Evolutionary conservation across 2,888 invertebrate genomes (phyloP), one percentile per base, ranked within the genome.

Genomic region (Tricholauxania praeusta): DNA sequence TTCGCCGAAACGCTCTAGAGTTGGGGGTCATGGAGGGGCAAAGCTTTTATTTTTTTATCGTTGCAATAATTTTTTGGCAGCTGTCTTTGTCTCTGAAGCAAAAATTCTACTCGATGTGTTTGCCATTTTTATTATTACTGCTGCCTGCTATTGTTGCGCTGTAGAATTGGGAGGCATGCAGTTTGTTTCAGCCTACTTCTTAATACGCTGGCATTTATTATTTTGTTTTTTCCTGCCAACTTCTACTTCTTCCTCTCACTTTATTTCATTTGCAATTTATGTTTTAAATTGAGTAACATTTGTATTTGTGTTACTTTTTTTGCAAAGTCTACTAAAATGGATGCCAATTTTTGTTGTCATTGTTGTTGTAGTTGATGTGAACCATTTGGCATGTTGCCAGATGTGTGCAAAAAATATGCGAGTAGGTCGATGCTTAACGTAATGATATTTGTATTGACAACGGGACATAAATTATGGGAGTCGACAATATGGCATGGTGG

Each of bases 231-330:
- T 70, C 57, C 62, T 72, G 60, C 66, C 72, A 72, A 63, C 72
- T 66, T 66, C 57, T 59, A 12, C 57, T 57, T 49, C 48, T 57
- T 14, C 17, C 51, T 7, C 53, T 47, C 15, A 60, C 52, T 19
- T 28, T 53, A 12, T 63, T 71, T 63, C 71, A 67, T 68, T 72
- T 72, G 60, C 72, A 69, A 69, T 74, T 74, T 74, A 72, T 72
- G 72, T 72, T 72, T 74, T 74, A 74, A 74, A 74, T 74, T 72
- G 74, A 52, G 68, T 48, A 47, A 39, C 74, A 72, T 74, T 72
- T 74, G 63, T 74, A 62, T 22, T 22, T 51, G 22, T 14, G 19
- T 65, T 65, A 1, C 15, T 52, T 32, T 53, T 53, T 47, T 47
- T 67, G 47, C 57, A 14, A 39, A 39, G 10, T 39, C 10, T 10